phyloP scores from a whole-genome alignment of 2,797 vertebrate genomes.

The Catamblyrhynchus diadema region DNA sequence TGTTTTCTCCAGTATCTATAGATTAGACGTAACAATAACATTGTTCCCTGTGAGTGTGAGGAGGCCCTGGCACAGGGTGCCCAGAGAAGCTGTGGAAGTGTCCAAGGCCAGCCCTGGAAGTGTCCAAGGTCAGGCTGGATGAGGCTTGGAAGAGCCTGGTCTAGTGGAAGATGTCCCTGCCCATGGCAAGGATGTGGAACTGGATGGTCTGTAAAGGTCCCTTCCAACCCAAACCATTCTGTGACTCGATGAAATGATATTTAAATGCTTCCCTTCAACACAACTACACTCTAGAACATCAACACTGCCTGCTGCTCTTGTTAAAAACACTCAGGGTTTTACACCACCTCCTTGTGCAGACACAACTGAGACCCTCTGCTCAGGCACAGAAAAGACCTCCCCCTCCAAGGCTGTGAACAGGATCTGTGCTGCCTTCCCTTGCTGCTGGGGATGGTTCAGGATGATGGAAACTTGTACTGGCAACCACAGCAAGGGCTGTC shows the following conservation, averaged over 20 bases:
- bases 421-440: neutral
- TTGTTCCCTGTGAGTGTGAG: neutral
- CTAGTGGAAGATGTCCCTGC: neutral
- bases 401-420: neutral
- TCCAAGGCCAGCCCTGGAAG: neutral
- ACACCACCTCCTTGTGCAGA: neutral
- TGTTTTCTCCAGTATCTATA: neutral
- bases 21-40: neutral
- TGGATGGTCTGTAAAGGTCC: no score
- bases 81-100: neutral
- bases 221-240: neutral
- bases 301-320: neutral
- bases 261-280: neutral
- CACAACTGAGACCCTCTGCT: neutral
- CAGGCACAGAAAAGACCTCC: neutral
- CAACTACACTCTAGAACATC: neutral
- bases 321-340: neutral
- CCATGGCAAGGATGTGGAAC: neutral
- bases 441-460: neutral
- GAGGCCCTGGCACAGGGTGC: neutral
- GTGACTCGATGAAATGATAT: neutral
- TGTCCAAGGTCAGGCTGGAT: neutral
- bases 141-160: neutral
- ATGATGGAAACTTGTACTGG: accelerated
- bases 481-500: neutral